phyloP scores from a whole-genome alignment of 2,888 invertebrate species.

The Eurois occulta region DNA sequence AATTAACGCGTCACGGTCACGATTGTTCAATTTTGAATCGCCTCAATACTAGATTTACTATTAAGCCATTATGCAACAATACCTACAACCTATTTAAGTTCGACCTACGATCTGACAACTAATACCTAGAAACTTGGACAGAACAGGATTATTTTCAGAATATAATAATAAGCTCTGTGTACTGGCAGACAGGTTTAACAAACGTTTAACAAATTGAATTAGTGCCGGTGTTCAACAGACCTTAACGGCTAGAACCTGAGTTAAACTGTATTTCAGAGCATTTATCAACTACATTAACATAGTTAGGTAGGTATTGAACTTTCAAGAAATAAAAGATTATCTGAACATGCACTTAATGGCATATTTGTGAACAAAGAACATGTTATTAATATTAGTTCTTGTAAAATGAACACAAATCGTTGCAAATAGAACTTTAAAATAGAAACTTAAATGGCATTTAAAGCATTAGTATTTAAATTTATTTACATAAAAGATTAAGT shows the following conservation, averaged over 20 bases:
- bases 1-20: conserved; percentile 32
- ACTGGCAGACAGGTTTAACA: conserved; percentile 54
- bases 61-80: conserved; percentile 32
- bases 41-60: conserved; percentile 14
- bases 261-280: conserved; percentile 37
- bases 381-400: conserved; percentile 18
- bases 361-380: conserved; percentile 32
- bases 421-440: conserved; percentile 45
- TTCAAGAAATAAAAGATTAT: conserved; percentile 26
- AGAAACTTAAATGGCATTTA: conserved; percentile 36
- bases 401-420: conserved; percentile 29
- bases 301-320: conserved; percentile 43
- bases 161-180: conserved; percentile 49
- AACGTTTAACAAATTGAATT: conserved; percentile 64
- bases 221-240: conserved; percentile 54
- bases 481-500: conserved; percentile 53
- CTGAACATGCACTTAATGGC: conserved; percentile 10
- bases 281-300: conserved; percentile 44
- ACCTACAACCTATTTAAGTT: conserved; percentile 37
- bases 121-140: conserved; percentile 47
- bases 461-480: conserved; percentile 36
- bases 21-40: conserved; percentile 20
- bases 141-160: conserved; percentile 47
- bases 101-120: conserved; percentile 43
- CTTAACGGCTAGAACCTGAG: conserved; percentile 41